Base-by-base conservation (phyloP, 2,888 invertebrate genomes). In the Anoplius nigerrimus region DNA sequence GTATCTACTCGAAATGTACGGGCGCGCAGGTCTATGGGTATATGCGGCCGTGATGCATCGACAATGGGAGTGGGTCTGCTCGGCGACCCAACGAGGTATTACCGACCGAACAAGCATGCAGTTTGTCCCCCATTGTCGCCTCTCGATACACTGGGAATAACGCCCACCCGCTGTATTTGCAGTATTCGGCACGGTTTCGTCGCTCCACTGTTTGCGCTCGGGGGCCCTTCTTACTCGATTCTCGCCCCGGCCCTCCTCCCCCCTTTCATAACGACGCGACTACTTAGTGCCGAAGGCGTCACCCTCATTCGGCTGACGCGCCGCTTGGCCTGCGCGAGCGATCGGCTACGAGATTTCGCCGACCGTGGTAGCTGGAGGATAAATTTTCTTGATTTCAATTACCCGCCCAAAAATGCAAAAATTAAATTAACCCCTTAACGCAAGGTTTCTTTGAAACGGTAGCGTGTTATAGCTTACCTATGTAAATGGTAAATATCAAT, bases 91-190 rank as follows among this genome's bases (percentile, higher is more conserved):
- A 85, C 84, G 80, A 84, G 84, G 84, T 83, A 85, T 85, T 85
- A 84, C 85, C 84, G 74, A 79, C 82, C 82, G 81, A 85, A 84
- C 84, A 84, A 84, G 81, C 82, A 79, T 83, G 82, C 84, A 83
- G 85, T 85, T 85, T 84, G 85, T 84, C 84, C 82, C 78, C 83
- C 83, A 84, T 85, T 85, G 85, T 85, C 82, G 79, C 78, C 78
- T 79, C 80, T 79, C 82, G 85, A 84, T 85, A 84, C 83, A 82
- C 70, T 79, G 78, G 79, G 79, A 82, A 83, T 84, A 84, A 82
- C 83, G 80, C 78, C 82, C 81, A 83, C 81, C 79, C 78, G 72
- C 79, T 80, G 78, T 80, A 79, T 79, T 79, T 79, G 80, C 78
- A 73, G 80, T 80, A 80, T 80, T 80, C 81, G 79, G 71, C 72